Base-by-base conservation (phyloP, 2,888 invertebrate genomes). In the Cosmia pyralina region DNA sequence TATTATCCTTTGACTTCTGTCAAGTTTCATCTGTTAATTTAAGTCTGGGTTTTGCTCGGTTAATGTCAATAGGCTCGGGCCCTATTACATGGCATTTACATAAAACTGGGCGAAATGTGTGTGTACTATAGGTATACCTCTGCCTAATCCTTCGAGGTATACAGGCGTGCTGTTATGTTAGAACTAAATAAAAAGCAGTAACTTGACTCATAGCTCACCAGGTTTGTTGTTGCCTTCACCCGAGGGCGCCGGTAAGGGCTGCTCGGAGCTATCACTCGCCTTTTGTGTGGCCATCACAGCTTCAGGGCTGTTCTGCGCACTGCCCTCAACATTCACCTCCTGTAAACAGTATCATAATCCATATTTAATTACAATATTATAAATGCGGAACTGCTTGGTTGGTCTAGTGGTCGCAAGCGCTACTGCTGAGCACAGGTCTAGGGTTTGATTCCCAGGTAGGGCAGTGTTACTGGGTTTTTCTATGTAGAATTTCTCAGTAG, bases 321-420 rank as follows among this genome's bases (percentile, higher is more conserved):
- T 95, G 69, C 95, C 95, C 44, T 96, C 96, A 10, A 96, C 90
- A 74, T 94, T 93, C 15, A 95, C 93, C 13, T 94, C 94, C 93
- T 95, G 77, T 4, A 53, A 48, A 7, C 2, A 48, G 41, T n/a
- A 22, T 52, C n/a, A 52, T 13, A 22, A 22, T 53, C 5, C n/a
- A 52, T 52, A 52, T n/a, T 52, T 50, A 50, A n/a, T 28, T 28
- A 28, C 28, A 38, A 38, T 38, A 38, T 38, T 38, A 38, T 38
- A 38, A 38, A 38, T 38, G 38, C 38, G 38, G 4, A 38, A 38
- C 3, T 38, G 38, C 5, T 4, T 38, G 3, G 4, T 38, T 38
- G 38, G 38, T 3, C 2, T 28, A 28, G 28, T 28, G 28, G 28
- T 28, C 3, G 28, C 28, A 28, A 28, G 28, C 28, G 28, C 28